Evolutionary conservation across 2,797 vertebrate genomes (phyloP), one percentile per base, ranked within the genome.

Genomic region (Epinephelus awoara): DNA sequence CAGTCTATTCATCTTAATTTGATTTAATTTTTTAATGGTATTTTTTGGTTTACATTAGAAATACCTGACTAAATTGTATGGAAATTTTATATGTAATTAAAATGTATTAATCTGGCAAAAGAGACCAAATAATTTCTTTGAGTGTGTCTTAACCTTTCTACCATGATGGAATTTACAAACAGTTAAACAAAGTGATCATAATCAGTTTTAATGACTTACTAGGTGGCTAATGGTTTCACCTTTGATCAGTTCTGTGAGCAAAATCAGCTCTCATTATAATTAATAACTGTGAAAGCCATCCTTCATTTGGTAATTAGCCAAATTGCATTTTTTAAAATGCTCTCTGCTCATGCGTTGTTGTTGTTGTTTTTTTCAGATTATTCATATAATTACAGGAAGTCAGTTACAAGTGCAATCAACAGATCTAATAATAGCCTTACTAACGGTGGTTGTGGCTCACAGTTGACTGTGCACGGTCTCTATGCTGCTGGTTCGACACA

Each of bases 401-500:
- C 38, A 49, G 11, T 38, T 65, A 51, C 19, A 72, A 75, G 52
- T 42, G 34, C 27, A 54, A 72, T 52, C 9, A 71, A 47, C 10
- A 44, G 6, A 75, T 2, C 13, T 19, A 9, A 55, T 23, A 2
- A 49, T 18, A 6, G 40, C 67, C n/a, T 55, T 34, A 14, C 56
- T 19, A 55, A 11, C 19, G 21, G 42, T 64, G 14, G 54, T n/a
- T 65, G 61, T 38, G 38, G 50, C 51, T 85, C 42, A 55, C 54
- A 67, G 73, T 63, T 63, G 4, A 49, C n/a, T 69, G 78, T 77
- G 63, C 72, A 85, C 77, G 69, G 62, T 79, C 76, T 84, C 67
- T 77, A 92, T 91, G 75, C 76, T 82, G 77, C 88, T 86, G 82
- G 46, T 85, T 87, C 80, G 75, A 89, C 83, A 90, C 86, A 88